Conservation (phyloP, 2,113 vertebrate genomes). For the Myiopsitta monachus region DNA sequence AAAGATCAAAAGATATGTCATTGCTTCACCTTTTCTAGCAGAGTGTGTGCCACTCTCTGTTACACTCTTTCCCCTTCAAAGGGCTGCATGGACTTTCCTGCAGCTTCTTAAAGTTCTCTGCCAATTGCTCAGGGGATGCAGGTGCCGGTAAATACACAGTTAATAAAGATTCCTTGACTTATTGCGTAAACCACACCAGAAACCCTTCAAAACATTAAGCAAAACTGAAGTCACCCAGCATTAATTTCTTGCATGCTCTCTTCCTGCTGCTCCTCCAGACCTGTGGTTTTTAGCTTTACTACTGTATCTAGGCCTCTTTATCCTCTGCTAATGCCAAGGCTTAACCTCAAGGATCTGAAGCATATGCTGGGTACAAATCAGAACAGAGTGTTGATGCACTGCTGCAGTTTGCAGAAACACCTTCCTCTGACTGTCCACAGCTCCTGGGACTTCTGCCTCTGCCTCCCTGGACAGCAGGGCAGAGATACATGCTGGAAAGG, state of each 20-base stretch:
- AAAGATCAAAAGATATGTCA: fast-evolving
- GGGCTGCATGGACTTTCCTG: neutral
- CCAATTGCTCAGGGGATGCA: neutral
- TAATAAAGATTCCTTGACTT: neutral
- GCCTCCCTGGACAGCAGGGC: neutral
- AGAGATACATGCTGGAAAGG: neutral
- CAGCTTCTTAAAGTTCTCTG: neutral
- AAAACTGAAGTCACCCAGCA: neutral
- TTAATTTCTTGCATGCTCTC: neutral
- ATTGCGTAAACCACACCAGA: neutral
- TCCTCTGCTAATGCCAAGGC: conserved; percentile 20
- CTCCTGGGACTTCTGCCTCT: neutral
- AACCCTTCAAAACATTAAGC: neutral
- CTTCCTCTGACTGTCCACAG: neutral
- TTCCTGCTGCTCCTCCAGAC: neutral
- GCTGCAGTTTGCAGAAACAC: neutral
- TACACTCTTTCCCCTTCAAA: neutral
- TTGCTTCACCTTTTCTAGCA: neutral
- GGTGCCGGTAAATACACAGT: neutral
- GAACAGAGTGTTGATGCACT: neutral
- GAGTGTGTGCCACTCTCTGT: neutral
- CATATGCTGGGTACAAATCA: neutral
- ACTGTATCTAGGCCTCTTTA: neutral
- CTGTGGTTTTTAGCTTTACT: neutral
- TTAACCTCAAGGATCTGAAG: conserved; percentile 12